Conservation (phyloP, 2,113 vertebrate species). For the Garra rufa region DNA sequence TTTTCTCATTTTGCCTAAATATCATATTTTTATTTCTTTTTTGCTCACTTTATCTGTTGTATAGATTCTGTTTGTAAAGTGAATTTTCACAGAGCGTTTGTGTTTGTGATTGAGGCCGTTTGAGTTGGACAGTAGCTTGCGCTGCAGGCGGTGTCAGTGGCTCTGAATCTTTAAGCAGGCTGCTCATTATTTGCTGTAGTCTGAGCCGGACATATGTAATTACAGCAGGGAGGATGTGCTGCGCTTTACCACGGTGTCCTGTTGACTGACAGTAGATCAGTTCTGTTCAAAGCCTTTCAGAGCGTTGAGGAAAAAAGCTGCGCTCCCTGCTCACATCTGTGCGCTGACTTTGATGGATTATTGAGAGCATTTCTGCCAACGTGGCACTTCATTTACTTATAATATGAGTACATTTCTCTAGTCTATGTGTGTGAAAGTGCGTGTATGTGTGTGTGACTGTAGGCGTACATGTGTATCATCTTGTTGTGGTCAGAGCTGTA, state of each 20-base stretch:
- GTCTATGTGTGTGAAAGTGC: neutral
- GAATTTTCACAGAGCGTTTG: neutral
- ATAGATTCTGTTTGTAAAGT: neutral
- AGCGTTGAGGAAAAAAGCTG: neutral
- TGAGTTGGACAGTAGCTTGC: neutral
- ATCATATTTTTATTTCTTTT: too few relatives aligned
- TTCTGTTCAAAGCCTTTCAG: constrained; percentile 6
- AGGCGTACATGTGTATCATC: neutral
- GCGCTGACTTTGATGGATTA: constrained; percentile 21
- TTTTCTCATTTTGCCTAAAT: too few relatives aligned
- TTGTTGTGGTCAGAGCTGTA: neutral
- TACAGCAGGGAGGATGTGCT: constrained; percentile 58
- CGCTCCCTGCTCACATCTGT: neutral
- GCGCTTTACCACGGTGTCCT: neutral
- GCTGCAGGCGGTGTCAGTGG: neutral
- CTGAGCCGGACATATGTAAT: constrained; percentile 62
- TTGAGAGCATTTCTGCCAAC: neutral
- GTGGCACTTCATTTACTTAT: neutral
- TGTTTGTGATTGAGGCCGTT: neutral
- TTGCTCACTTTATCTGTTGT: too few relatives aligned
- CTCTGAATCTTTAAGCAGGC: constrained; percentile 35
- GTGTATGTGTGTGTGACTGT: neutral
- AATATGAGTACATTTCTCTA: neutral
- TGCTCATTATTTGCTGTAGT: constrained; percentile 51
- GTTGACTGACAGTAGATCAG: constrained; percentile 40